These are phyloP conservation scores for Euwallacea similis DNA, from an alignment of 1,140 invertebrate species.

Conservation along the genomic window DNA sequence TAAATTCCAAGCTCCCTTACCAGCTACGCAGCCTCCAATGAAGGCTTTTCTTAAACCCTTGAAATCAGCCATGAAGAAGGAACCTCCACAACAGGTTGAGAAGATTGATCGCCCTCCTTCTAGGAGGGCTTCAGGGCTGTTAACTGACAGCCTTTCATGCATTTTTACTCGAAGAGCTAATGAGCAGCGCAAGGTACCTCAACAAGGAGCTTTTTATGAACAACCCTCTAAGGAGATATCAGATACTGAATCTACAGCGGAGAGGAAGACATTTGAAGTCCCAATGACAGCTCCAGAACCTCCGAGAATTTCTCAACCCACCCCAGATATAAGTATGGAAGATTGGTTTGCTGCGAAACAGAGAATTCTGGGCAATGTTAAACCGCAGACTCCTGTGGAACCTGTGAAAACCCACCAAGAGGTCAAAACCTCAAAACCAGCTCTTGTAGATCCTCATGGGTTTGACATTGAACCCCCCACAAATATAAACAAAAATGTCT, in stretches of 20 bases:
- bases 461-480: constrained; percentile 30
- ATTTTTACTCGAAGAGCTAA: constrained; percentile 27
- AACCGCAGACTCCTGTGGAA: background rate
- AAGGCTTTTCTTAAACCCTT: constrained; percentile 3
- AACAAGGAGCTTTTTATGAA: constrained; percentile 19
- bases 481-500: constrained; percentile 27
- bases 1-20: background rate
- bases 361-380: constrained; percentile 22
- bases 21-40: background rate
- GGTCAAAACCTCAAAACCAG: background rate
- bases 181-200: constrained; percentile 11
- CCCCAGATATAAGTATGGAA: constrained; percentile 24
- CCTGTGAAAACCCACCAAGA: constrained; percentile 11
- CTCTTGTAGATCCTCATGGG: constrained; percentile 23
- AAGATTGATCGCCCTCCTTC: too few relatives aligned
- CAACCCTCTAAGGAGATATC: background rate
- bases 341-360: constrained; percentile 32
- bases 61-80: background rate
- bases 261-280: background rate
- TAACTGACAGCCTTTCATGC: constrained; percentile 31
- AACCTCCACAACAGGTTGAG: background rate
- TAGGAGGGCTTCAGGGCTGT: constrained; percentile 8
- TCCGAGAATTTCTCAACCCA: constrained; percentile 29
- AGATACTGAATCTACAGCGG: background rate
- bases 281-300: constrained; percentile 17